Evolutionary conservation across 2,888 invertebrate species (phyloP), one percentile per base, ranked within the genome.

Genomic region (Celastrina argiolus): DNA sequence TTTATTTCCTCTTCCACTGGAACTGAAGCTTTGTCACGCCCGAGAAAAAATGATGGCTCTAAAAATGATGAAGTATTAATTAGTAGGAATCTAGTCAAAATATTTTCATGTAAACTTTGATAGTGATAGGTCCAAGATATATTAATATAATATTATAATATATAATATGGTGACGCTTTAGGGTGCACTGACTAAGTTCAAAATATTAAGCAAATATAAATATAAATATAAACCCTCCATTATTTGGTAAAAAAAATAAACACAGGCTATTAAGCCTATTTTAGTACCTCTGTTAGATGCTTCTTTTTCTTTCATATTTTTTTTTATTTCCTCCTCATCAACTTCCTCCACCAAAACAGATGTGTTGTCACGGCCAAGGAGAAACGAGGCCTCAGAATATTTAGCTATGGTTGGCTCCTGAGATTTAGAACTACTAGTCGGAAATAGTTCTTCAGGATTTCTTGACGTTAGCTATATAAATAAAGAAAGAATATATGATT

Each of bases 361-460:
- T 76, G 96, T 96, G 59, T 95, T 95, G 82, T 99, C 98, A 75
- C 97, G 94, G 0, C 97, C 96, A 36, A 99, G 92, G 6, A 97
- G 95, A 79, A 98, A 95, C 26, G 94, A 93, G 65, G 92, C 93
- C 69, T 95, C 94, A 0, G 95, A 94, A 70, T 96, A 92, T 76
- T 95, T 93, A n/a, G 95, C 94, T 74, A 97, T 94, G 66, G 95
- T 95, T 0, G 97, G 97, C 78, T 98, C 97, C 56, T 94, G 93
- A 14, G 95, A 95, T 76, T 94, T 94, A 0, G 93, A 93, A 69
- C 94, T 94, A 68, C 96, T 96, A 2, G 96, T 96, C 0, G 97
- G 96, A 81, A 98, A 98, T 61, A 98, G 88, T 78, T 98, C 97
- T 77, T 94, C 94, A 66, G 94, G 92, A 75, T 94, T 94, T 0